Base-by-base conservation (phyloP, 2,113 vertebrate species). In the Lepus europaeus region DNA sequence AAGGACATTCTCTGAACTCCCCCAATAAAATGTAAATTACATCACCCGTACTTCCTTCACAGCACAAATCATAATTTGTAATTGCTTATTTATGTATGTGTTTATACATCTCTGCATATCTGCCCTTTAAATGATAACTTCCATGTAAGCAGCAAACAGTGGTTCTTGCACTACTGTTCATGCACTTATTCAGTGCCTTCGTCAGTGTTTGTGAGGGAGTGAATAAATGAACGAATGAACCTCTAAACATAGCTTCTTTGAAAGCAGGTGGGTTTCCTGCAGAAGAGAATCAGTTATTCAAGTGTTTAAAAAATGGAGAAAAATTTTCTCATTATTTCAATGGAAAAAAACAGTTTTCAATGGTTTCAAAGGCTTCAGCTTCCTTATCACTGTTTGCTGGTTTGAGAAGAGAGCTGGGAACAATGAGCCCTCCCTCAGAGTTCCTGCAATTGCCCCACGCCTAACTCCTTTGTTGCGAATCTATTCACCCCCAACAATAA, bases 331-430 rank as follows among this genome's bases (percentile, higher is more conserved):
- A 13, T 70, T 76, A 16, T 51, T 85, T 86, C 9, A 93, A 95
- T 45, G 9, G 29, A 0, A 96, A 93, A 45, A 88, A 92, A 9
- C 14, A 70, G 86, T 82, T 84, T 87, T 89, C 63, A 96, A 92
- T 45, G 45, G 45, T 6, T 45, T 45, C 5, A 45, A 45, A 45
- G 31, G n/a, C 49, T 82, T 90, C 10, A 31, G n/a, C 49, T 82
- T 90, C 10, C 33, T 72, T 81, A 49, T 20, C n/a, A 73, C 2
- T 61, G 2, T 39, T 80, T 83, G 51, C 73, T 27, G 29, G n/a
- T 66, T 69, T 23, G 80, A 84, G 45, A 56, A 85, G 36, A 77
- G 0, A 92, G 19, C 6, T 91, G 11, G 39, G 88, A 91, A 93
- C 61, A 27, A 33, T 9, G 33, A 25, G 8, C 0, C 9, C 6